Percentiles rank a stretch among this genome's conserved stretches.
Evolutionary conservation across 2,888 invertebrate species (phyloP).

Genomic region (Protophormia terraenovae): DNA sequence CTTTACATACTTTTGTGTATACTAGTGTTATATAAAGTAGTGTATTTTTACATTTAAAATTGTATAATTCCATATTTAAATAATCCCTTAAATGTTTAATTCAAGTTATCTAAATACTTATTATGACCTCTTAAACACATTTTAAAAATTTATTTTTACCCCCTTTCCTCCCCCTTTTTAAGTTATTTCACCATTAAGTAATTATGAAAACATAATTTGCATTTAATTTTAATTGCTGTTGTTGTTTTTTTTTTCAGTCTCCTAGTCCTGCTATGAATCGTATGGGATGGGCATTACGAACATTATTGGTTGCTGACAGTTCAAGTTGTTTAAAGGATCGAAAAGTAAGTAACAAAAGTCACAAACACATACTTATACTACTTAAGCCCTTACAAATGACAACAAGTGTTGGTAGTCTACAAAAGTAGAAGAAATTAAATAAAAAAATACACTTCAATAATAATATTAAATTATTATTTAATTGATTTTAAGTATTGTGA

Average conservation of each 20-base stretch:
- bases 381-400: not conserved
- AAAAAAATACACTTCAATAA: not conserved
- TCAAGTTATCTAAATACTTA: too few species aligned
- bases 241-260: constrained; percentile 77
- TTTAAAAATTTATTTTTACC: not conserved
- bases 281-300: constrained; percentile 87
- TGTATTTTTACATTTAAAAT: too few species aligned
- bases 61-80: too few species aligned
- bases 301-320: constrained; percentile 85
- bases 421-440: not conserved
- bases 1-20: too few species aligned
- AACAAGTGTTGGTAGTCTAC: constrained; percentile 16
- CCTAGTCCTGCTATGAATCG: constrained; percentile 86
- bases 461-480: constrained; percentile 52
- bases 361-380: not conserved
- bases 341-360: constrained; percentile 80
- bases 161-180: not conserved
- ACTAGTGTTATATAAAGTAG: too few species aligned
- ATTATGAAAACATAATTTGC: constrained; percentile 12
- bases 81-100: too few species aligned
- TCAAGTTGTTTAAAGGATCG: constrained; percentile 86
- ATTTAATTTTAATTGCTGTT: constrained; percentile 1
- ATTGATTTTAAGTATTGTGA: constrained; percentile 45
- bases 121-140: not conserved
- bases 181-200: not conserved